A percentile compares a stretch with the other conserved stretches of the same genome.
phyloP scores from a whole-genome alignment of 2,888 invertebrate genomes.

The Rhimphoctona megacephalus region DNA sequence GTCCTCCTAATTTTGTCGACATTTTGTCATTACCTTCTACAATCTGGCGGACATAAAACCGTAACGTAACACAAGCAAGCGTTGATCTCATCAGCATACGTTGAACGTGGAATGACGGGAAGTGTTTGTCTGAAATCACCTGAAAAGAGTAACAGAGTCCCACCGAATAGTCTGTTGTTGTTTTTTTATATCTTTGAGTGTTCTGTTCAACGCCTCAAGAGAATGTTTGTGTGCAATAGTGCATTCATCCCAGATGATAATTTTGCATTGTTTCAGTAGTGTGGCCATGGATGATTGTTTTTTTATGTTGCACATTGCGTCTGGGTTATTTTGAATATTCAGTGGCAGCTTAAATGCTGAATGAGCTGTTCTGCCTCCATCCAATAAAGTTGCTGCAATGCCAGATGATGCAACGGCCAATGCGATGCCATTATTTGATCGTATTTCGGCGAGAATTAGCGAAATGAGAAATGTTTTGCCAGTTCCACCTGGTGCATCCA shows the following conservation, averaged over 20 bases:
- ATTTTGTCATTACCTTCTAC: too few relatives aligned
- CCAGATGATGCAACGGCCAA: slow-evolving; percentile 57
- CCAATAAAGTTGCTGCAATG: slow-evolving; percentile 52
- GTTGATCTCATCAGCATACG: slow-evolving; percentile 50
- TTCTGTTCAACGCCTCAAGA: slow-evolving; percentile 52
- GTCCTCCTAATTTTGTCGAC: too few relatives aligned
- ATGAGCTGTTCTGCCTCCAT: slow-evolving; percentile 76
- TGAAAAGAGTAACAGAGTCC: slow-evolving; percentile 47
- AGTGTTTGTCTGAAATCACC: slow-evolving; percentile 61
- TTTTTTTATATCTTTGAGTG: slow-evolving; percentile 47
- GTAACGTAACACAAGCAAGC: too few relatives aligned
- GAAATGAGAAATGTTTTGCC: slow-evolving; percentile 83
- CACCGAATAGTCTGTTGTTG: slow-evolving; percentile 47
- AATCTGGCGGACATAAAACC: too few relatives aligned
- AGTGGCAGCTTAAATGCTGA: slow-evolving; percentile 70
- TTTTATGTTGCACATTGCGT: slow-evolving; percentile 75
- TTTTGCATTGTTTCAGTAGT: slow-evolving; percentile 74
- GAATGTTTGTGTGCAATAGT: slow-evolving; percentile 57
- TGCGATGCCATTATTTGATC: slow-evolving; percentile 66
- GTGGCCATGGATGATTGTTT: slow-evolving; percentile 75
- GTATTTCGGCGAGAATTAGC: slow-evolving; percentile 79
- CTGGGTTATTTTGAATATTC: slow-evolving; percentile 72
- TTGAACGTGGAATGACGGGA: slow-evolving; percentile 46
- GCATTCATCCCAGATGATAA: slow-evolving; percentile 61
- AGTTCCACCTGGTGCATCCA: too few relatives aligned